Percentiles rank a stretch among this genome's conserved stretches.
Evolutionary conservation across 2,113 vertebrate species (phyloP).

Genomic region (Oryzias celebensis): DNA sequence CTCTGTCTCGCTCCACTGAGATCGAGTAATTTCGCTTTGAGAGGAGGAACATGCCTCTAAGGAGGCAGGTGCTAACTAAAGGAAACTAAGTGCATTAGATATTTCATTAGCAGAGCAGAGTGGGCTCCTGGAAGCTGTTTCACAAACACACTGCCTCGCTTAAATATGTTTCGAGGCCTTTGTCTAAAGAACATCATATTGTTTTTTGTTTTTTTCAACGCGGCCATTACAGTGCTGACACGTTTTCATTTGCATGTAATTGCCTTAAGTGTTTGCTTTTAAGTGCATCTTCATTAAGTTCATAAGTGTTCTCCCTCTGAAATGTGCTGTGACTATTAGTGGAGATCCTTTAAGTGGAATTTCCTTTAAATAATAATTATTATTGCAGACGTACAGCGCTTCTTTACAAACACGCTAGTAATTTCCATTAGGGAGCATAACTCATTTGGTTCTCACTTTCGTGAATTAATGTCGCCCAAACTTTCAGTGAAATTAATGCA

Average conservation of each 20-base stretch:
- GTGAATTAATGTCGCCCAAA: no score
- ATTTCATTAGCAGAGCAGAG: slow-evolving; percentile 53
- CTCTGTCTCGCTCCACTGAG: slow-evolving; percentile 57
- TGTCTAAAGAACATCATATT: slow-evolving; percentile 22
- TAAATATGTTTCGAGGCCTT: slow-evolving; percentile 39
- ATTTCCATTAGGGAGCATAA: no score
- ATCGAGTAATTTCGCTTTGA: slow-evolving; percentile 56
- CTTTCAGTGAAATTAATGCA: background rate
- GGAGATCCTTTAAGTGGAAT: background rate
- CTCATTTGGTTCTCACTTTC: no score
- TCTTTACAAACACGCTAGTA: no score
- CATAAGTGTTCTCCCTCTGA: slow-evolving; percentile 21
- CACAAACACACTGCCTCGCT: slow-evolving; percentile 23
- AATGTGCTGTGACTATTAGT: slow-evolving; percentile 6
- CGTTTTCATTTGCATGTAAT: slow-evolving; percentile 62
- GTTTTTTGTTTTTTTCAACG: slow-evolving; percentile 35
- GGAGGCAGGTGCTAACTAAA: slow-evolving; percentile 65
- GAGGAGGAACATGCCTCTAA: slow-evolving; percentile 60
- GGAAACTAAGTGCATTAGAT: slow-evolving; percentile 60
- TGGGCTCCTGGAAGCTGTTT: slow-evolving; percentile 41
- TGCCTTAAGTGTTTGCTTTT: slow-evolving; percentile 50
- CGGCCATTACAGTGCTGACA: slow-evolving; percentile 30
- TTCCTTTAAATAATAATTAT: no score
- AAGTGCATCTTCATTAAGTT: slow-evolving; percentile 29
- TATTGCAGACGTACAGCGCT: no score